Conservation (phyloP, 2,113 vertebrate species). For the Macaca nemestrina region DNA sequence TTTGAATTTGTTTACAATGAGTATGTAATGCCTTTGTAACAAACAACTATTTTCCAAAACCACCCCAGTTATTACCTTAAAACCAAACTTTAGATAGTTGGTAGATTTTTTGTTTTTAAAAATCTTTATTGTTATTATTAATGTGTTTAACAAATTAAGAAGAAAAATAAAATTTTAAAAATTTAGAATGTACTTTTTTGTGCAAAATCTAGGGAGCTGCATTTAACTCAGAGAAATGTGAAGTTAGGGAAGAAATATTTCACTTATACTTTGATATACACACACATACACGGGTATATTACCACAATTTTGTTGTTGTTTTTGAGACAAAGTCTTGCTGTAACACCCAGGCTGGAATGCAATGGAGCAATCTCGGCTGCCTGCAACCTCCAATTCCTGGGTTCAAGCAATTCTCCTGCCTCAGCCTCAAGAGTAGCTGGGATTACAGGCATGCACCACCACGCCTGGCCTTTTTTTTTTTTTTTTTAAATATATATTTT, state of each 20-base stretch:
- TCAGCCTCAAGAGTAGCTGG: neutral
- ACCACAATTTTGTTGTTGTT: neutral
- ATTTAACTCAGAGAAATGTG: conserved; percentile 26
- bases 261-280: neutral
- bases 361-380: neutral
- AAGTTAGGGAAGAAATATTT: neutral
- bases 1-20: neutral
- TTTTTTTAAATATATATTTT: neutral
- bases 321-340: neutral
- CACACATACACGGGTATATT: neutral
- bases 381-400: neutral
- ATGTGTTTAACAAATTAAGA: neutral
- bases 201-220: neutral
- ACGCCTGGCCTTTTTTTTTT: neutral
- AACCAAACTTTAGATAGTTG: neutral
- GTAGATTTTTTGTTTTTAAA: neutral
- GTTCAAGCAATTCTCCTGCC: neutral
- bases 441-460: neutral
- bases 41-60: neutral
- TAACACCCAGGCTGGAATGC: neutral
- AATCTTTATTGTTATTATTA: neutral
- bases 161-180: neutral
- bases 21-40: neutral
- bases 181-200: neutral
- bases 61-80: neutral